Base-by-base conservation (phyloP, 2,113 vertebrate genomes). In the Anoplopoma fimbria region DNA sequence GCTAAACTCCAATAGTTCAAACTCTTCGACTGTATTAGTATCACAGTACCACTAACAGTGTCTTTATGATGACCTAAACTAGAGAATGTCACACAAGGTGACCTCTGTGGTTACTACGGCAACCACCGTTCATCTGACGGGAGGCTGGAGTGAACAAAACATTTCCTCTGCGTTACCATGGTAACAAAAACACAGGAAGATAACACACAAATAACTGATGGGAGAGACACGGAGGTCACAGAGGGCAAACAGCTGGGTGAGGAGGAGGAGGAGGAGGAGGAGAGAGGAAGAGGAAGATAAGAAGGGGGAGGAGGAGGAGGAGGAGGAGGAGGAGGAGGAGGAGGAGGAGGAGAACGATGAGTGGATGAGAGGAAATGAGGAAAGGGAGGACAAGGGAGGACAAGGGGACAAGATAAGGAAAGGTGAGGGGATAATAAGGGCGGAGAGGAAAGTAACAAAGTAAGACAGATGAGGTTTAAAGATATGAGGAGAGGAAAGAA, bases 181-280 rank as follows among this genome's bases (percentile, higher is more conserved):
- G n/a, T 25, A 1, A 86, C 81, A 21, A 55, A 34, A n/a, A 67
- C 61, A 87, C 73, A 84, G 79, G 73, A 83, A 78, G 76, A 40
- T 53, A 79, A 45, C 38, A 40, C 36, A 79, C 51, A 79, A 53
- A 73, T 15, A 77, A 36, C 64, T 62, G n/a, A 84, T 7, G 36
- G 45, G 3, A 9, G n/a, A n/a, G 1, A 9, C 23, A 12, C 14
- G 1, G 17, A n/a, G 57, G 83, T 80, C 68, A 74, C 9, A 21
- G 75, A 53, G 79, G 58, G 9, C 70, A 79, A 47, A 79, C 27
- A 19, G 70, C 42, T 49, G 63, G 25, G 17, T 7, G 19, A 21
- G 23, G 6, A 5, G 3, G 49, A 33, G 17, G 49, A 34, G 53
- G 57, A n/a, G 57, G 21, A n/a, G n/a, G n/a, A n/a, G n/a, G n/a